Evolutionary conservation across 2,113 vertebrate species (phyloP), one percentile per base, ranked within the genome.

Genomic region (Leptobrachium ailaonicum): DNA sequence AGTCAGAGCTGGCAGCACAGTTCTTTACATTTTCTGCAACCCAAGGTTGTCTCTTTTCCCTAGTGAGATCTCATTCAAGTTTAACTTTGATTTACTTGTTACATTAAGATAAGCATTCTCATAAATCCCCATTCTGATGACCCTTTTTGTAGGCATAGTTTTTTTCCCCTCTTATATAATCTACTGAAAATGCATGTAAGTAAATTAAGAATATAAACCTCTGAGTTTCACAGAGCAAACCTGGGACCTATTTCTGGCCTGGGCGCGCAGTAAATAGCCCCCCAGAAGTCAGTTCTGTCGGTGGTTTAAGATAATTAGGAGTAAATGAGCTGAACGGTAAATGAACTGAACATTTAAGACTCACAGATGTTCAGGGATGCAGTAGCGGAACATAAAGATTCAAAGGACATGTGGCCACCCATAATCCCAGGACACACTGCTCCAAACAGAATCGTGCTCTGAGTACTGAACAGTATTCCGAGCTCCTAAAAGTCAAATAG

Each of bases 251-350:
- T 74, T 58, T 43, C 47, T 71, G 47, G 45, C 2, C n/a, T 13
- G 45, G 66, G 47, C 71, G 10, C 11, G n/a, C 20, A 32, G 40
- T 68, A 73, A 73, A 66, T 56, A 68, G 71, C 58, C 71, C 64
- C 47, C 50, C 41, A 73, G 71, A 74, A 54, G 63, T 73, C 50
- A 74, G 64, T 6, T 58, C 42, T 74, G 78, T 69, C 78, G 67
- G 60, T 66, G 71, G 78, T 50, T 73, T 41, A 66, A 80, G 78
- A 80, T 80, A 80, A 80, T 80, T 80, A 80, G 71, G 41, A 73
- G 50, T 45, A 80, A 80, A 80, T 80, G 71, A 80, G 71, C 78
- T 67, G 78, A 74, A 67, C 71, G 45, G 40, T 73, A 67, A 73
- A 79, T 79, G 45, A 80, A 74, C 63, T 73, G 70, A 79, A 56